Evolutionary conservation across 2,888 invertebrate species (phyloP).

Genomic region (Cistogaster globosa): DNA sequence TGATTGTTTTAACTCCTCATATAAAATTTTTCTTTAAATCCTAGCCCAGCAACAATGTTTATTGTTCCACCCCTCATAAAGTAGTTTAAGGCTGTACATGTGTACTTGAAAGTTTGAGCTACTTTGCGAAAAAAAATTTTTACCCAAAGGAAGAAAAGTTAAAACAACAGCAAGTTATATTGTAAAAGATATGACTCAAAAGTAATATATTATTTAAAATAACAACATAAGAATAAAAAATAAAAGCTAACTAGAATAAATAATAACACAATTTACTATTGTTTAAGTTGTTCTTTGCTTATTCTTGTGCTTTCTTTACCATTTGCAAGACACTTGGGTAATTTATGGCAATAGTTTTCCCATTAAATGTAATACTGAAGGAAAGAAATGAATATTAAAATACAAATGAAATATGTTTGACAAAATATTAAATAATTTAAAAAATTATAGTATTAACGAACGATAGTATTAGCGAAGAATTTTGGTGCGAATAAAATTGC

Average conservation of each 20-base stretch:
- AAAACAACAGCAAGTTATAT: constrained; percentile 6
- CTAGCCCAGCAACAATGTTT: not conserved
- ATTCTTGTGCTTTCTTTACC: constrained; percentile 5
- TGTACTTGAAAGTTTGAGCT: constrained; percentile 59
- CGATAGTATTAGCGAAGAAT: too few species aligned
- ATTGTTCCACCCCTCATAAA: not conserved
- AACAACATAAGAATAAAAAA: constrained; percentile 4
- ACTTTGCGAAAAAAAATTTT: constrained; percentile 27
- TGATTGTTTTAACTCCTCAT: constrained; percentile 1
- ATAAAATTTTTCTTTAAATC: not conserved
- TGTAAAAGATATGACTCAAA: not conserved
- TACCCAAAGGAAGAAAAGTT: not conserved
- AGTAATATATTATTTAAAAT: not conserved
- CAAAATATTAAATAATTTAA: too few species aligned
- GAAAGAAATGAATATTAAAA: not conserved
- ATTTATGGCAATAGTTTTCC: constrained; percentile 56
- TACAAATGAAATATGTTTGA: constrained; percentile 3
- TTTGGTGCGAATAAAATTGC: too few species aligned
- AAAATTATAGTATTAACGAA: too few species aligned
- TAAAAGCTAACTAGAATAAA: too few species aligned
- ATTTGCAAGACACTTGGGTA: constrained; percentile 29
- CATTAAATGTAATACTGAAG: constrained; percentile 17
- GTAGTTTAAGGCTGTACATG: constrained; percentile 35
- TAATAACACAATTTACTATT: too few species aligned
- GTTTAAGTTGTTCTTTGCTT: not conserved